Evolutionary conservation across 1,140 invertebrate genomes (phyloP).

Genomic region (Drosophila elegans): DNA sequence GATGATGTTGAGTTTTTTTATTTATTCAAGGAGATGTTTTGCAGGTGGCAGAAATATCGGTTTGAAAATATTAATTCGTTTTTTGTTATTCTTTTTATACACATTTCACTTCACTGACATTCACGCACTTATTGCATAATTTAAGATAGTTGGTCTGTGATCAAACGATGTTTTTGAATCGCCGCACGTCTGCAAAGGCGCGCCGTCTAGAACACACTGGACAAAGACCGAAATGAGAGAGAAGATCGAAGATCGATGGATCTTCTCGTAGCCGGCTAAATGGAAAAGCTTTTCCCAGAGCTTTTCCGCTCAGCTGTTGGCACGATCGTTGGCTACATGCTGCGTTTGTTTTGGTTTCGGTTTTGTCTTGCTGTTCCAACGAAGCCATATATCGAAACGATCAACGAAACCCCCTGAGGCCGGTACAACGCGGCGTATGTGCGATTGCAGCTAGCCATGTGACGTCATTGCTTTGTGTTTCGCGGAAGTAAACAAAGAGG

Average conservation of each 20-base stretch:
- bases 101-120: slow-evolving; percentile 35
- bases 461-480: slow-evolving; percentile 77
- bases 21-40: background rate
- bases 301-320: slow-evolving; percentile 74
- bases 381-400: background rate
- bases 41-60: slow-evolving; percentile 46
- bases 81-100: background rate
- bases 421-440: slow-evolving; percentile 59
- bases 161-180: slow-evolving; percentile 3
- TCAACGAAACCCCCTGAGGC: slow-evolving; percentile 28
- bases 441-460: slow-evolving; percentile 52
- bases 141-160: slow-evolving; percentile 7
- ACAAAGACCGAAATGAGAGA: slow-evolving; percentile 55
- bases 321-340: slow-evolving; percentile 47
- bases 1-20: slow-evolving; percentile 22
- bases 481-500: slow-evolving; percentile 73
- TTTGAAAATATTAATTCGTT: slow-evolving; percentile 7
- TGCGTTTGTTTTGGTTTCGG: slow-evolving; percentile 68
- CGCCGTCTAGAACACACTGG: slow-evolving; percentile 65
- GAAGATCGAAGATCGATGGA: slow-evolving; percentile 23
- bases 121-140: slow-evolving; percentile 49
- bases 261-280: slow-evolving; percentile 50
- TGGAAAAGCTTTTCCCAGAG: slow-evolving; percentile 48
- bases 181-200: slow-evolving; percentile 58
- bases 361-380: background rate